phyloP scores from a whole-genome alignment of 1,140 invertebrate genomes.

The Mya arenaria region DNA sequence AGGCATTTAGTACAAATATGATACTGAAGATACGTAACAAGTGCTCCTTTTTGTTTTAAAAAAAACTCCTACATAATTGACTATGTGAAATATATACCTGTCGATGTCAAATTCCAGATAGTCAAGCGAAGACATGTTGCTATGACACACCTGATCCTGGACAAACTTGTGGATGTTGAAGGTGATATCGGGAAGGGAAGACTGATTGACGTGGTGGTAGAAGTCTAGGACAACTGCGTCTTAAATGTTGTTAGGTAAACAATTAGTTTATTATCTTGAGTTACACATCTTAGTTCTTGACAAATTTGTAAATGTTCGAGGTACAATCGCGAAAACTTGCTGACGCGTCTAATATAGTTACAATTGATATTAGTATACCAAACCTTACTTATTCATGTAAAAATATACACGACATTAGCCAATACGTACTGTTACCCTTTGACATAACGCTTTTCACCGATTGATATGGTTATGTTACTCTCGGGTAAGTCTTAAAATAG shows the following conservation, averaged over 20 bases:
- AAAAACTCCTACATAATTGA: too few species aligned
- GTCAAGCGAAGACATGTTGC: neutral
- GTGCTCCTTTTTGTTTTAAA: too few species aligned
- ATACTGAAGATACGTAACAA: too few species aligned
- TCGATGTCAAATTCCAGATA: slow-evolving; percentile 22
- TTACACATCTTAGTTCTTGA: neutral
- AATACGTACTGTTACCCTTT: too few species aligned
- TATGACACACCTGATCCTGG: slow-evolving; percentile 7
- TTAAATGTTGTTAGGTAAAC: neutral
- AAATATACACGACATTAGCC: neutral
- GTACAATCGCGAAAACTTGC: neutral
- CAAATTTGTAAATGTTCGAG: neutral
- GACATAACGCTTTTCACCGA: too few species aligned
- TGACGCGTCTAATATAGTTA: neutral
- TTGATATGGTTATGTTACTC: too few species aligned
- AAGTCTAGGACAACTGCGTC: slow-evolving; percentile 32
- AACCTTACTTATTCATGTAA: neutral
- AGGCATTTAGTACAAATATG: too few species aligned
- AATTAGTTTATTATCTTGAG: neutral
- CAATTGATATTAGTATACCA: neutral
- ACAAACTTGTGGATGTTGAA: slow-evolving; percentile 16
- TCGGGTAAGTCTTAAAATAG: too few species aligned
- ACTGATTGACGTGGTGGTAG: neutral
- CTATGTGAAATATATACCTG: too few species aligned
- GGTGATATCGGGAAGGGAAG: neutral